Evolutionary conservation across 2,888 invertebrate genomes (phyloP).

Genomic region (Crossocerus cetratus): DNA sequence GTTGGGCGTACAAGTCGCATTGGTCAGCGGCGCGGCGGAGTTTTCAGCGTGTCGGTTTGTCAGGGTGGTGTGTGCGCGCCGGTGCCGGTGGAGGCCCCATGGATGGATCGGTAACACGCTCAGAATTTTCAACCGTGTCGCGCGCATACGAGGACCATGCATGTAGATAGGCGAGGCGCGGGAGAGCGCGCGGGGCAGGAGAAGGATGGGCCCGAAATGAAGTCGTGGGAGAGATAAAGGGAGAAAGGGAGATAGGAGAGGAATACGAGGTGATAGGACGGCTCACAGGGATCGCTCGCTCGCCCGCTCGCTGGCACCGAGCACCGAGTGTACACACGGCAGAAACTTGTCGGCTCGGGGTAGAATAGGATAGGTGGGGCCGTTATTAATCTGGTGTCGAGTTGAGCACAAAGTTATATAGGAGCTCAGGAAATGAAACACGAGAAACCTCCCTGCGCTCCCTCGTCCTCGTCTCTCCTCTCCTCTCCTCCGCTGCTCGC

Average conservation of each 20-base stretch:
- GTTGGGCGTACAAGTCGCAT: conserved; percentile 60
- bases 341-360: conserved; percentile 70
- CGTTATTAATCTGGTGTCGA: conserved; percentile 78
- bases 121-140: conserved; percentile 62
- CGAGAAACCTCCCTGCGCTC: conserved; percentile 71
- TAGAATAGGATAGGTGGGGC: conserved; percentile 74
- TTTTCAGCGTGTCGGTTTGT: conserved; percentile 61
- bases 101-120: conserved; percentile 61
- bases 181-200: conserved; percentile 5
- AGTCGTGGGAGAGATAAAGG: neutral
- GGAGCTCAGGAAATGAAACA: conserved; percentile 78
- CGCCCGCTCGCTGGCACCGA: conserved; percentile 29
- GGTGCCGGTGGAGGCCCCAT: conserved; percentile 26
- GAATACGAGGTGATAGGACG: neutral
- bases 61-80: conserved; percentile 45
- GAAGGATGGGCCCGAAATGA: neutral
- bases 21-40: conserved; percentile 58
- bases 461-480: conserved; percentile 10
- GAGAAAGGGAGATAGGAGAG: conserved; percentile 49
- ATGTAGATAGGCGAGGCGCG: conserved; percentile 11
- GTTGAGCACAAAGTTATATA: conserved; percentile 78
- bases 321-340: conserved; percentile 62
- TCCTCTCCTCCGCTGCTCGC: conserved; percentile 25
- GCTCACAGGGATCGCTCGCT: conserved; percentile 38
- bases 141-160: conserved; percentile 44